A percentile compares a stretch with the other conserved stretches of the same genome.
Conservation (phyloP, 1,140 invertebrate species). For the Drosophila arizonae region DNA sequence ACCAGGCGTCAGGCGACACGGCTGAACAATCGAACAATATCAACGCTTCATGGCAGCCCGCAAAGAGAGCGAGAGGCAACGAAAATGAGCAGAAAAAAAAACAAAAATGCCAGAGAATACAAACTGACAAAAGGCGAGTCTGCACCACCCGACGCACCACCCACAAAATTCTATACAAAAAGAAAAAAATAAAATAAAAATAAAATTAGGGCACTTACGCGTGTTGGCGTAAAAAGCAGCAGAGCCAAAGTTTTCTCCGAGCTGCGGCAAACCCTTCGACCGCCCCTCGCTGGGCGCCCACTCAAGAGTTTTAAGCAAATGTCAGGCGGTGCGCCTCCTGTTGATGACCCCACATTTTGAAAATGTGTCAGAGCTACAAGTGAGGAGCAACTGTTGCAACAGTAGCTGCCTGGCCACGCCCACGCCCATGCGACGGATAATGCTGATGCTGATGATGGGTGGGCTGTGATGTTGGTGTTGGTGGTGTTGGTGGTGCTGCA, state of each 20-base stretch:
- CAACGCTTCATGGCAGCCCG: constrained; percentile 60
- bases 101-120: constrained; percentile 20
- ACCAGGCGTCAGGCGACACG: constrained; percentile 18
- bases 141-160: constrained; percentile 5
- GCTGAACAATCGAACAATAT: constrained; percentile 76
- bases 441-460: constrained; percentile 32
- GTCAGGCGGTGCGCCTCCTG: constrained; percentile 60
- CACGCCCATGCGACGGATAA: constrained; percentile 7
- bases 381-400: constrained; percentile 75
- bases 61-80: constrained; percentile 32
- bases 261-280: not conserved
- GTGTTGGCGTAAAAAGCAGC: constrained; percentile 70
- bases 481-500: constrained; percentile 8
- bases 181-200: constrained; percentile 28
- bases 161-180: constrained; percentile 14
- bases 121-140: constrained; percentile 29
- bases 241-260: constrained; percentile 62
- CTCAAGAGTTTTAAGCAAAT: constrained; percentile 74
- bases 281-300: not conserved
- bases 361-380: constrained; percentile 79
- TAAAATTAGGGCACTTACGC: constrained; percentile 77
- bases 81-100: constrained; percentile 2
- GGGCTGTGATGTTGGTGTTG: constrained; percentile 37
- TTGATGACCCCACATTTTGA: constrained; percentile 78
- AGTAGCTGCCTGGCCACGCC: constrained; percentile 10